These are phyloP conservation scores for Andrena haemorrhoa DNA, from an alignment of 2,888 invertebrate genomes.

Conservation along the genomic window DNA sequence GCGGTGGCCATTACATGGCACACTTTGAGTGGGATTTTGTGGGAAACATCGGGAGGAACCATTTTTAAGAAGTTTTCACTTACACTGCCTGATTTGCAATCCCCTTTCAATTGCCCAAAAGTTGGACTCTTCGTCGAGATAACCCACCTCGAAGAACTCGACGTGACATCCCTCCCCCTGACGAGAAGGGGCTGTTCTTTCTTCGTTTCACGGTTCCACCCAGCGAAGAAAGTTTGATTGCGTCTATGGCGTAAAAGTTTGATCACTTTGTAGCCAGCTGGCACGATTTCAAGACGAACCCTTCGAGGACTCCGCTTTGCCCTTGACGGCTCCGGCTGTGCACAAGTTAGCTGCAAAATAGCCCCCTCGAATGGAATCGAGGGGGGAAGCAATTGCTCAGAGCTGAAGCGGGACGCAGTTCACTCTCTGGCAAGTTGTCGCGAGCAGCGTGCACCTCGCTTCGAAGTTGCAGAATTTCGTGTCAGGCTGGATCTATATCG, in stretches of 20 bases:
- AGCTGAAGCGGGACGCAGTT: background rate
- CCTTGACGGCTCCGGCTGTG: background rate
- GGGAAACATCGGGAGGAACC: background rate
- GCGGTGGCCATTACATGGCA: background rate
- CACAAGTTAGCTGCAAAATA: constrained; percentile 3
- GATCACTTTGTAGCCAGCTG: constrained; percentile 36
- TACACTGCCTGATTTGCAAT: too few species aligned
- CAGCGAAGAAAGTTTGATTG: constrained; percentile 42
- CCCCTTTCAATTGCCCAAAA: too few species aligned
- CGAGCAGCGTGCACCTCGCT: too few species aligned
- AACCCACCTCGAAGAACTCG: background rate
- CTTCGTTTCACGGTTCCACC: background rate
- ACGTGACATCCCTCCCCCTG: background rate
- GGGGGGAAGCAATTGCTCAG: constrained; percentile 14
- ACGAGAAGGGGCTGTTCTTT: background rate
- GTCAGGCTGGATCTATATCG: background rate
- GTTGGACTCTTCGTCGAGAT: background rate
- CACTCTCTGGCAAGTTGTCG: background rate
- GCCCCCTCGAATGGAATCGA: background rate
- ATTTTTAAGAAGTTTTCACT: too few species aligned
- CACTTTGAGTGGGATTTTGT: background rate
- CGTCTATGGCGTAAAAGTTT: constrained; percentile 40
- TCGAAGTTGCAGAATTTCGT: background rate
- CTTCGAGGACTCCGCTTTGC: background rate
- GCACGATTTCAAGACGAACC: constrained; percentile 29